Conservation (phyloP, 2,113 vertebrate species). For the Puma concolor region DNA sequence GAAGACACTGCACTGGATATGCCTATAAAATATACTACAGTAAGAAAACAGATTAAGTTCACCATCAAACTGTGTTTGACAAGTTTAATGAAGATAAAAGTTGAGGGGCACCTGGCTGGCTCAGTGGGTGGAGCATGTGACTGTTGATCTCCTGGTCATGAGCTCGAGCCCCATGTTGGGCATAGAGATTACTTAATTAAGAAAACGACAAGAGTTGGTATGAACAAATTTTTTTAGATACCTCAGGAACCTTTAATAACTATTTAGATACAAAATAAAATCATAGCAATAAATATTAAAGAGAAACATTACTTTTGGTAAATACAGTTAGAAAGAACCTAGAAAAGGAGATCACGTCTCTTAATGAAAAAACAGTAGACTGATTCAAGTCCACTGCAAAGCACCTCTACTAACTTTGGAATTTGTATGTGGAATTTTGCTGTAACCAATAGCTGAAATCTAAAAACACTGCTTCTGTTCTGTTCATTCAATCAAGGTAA, state of each 20-base stretch:
- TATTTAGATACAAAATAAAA: slow-evolving; percentile 50
- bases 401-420: not conserved
- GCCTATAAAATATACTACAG: slow-evolving; percentile 42
- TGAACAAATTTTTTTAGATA: slow-evolving; percentile 73
- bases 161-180: no score
- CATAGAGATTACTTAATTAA: no score
- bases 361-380: slow-evolving; percentile 25
- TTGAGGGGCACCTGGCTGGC: not conserved
- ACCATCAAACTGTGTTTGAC: slow-evolving; percentile 77
- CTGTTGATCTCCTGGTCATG: no score
- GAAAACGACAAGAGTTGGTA: slow-evolving; percentile 81
- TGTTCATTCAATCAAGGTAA: not conserved
- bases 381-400: not conserved
- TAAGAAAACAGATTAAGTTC: slow-evolving; percentile 37
- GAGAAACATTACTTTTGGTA: not conserved
- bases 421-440: not conserved
- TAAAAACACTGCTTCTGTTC: not conserved
- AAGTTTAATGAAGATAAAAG: slow-evolving; percentile 84
- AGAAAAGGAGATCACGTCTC: not conserved
- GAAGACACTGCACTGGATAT: slow-evolving; percentile 25
- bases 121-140: no score
- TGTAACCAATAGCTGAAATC: not conserved
- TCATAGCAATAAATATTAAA: slow-evolving; percentile 11
- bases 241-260: slow-evolving; percentile 2
- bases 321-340: slow-evolving; percentile 15